phyloP scores from a whole-genome alignment of 2,888 invertebrate genomes.

The Nymphalis urticae region DNA sequence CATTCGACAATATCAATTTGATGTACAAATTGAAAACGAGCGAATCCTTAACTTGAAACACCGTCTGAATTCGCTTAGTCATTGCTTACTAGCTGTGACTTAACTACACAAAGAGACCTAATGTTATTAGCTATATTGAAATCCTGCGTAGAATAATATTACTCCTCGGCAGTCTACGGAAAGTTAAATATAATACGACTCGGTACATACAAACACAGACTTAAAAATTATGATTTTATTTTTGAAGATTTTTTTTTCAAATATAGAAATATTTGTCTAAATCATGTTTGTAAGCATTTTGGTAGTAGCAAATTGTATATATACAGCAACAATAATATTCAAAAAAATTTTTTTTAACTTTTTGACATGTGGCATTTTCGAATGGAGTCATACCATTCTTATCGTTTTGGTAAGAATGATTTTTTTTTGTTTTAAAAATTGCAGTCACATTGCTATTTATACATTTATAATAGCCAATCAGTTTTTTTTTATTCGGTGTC shows the following conservation, averaged over 20 bases:
- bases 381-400: too few relatives aligned
- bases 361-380: too few relatives aligned
- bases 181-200: background rate
- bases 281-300: too few relatives aligned
- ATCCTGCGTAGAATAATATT: conserved; percentile 30
- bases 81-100: conserved; percentile 17
- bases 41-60: conserved; percentile 14
- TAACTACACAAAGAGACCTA: conserved; percentile 17
- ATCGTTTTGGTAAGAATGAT: too few relatives aligned
- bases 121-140: conserved; percentile 23
- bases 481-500: too few relatives aligned
- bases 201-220: background rate
- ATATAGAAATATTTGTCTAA: too few relatives aligned
- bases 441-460: too few relatives aligned
- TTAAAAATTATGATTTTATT: background rate
- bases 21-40: conserved; percentile 20
- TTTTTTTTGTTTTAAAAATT: background rate
- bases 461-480: too few relatives aligned
- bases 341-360: too few relatives aligned
- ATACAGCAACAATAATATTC: too few relatives aligned
- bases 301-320: too few relatives aligned
- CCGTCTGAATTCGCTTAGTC: conserved; percentile 20
- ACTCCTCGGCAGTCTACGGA: background rate
- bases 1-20: background rate
- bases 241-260: too few relatives aligned